These are phyloP conservation scores for Danio choprae DNA, from an alignment of 2,797 vertebrate species.

Conservation along the genomic window DNA sequence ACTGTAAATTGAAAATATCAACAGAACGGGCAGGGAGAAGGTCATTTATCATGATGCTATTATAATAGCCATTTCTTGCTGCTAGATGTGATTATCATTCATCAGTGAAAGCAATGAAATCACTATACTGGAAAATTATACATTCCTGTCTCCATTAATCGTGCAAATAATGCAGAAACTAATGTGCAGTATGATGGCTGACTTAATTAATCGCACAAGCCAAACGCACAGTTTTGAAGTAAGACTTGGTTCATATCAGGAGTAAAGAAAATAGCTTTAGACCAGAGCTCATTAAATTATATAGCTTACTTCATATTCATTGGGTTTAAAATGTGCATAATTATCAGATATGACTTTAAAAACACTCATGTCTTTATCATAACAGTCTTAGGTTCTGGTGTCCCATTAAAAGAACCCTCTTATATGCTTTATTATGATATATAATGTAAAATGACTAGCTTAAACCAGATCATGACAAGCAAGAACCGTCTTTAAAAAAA, in stretches of 20 bases:
- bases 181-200: neutral
- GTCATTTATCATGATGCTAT: neutral
- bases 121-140: slow-evolving; percentile 10
- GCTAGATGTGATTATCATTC: slow-evolving; percentile 30
- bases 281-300: neutral
- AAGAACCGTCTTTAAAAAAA: no score
- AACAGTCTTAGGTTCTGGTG: neutral
- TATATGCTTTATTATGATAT: neutral
- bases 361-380: neutral
- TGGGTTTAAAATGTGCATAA: neutral
- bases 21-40: neutral
- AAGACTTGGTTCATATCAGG: neutral
- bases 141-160: slow-evolving; percentile 1
- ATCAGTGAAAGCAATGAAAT: slow-evolving; percentile 14
- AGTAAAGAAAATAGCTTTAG: neutral
- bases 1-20: slow-evolving; percentile 7
- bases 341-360: neutral
- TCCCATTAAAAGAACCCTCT: neutral
- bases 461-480: no score
- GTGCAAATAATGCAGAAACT: neutral
- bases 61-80: neutral
- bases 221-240: neutral
- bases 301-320: neutral
- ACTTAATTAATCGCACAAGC: slow-evolving; percentile 4
- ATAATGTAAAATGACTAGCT: no score